Evolutionary conservation across 2,888 invertebrate genomes (phyloP).

Genomic region (Lasiommata megera): DNA sequence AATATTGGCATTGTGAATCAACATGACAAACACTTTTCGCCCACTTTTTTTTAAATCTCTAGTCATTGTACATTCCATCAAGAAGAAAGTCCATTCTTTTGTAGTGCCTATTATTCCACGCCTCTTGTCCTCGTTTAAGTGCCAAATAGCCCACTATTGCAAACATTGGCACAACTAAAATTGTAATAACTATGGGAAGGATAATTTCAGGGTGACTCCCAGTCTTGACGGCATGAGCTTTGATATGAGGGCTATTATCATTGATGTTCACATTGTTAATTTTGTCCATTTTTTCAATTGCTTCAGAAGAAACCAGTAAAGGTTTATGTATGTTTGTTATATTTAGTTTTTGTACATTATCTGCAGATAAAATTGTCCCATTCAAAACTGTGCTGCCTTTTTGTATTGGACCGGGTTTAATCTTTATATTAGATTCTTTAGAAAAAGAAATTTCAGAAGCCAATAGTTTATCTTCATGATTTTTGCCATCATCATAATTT

Average conservation of each 20-base stretch:
- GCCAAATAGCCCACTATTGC: constrained; percentile 85
- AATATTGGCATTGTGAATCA: background rate
- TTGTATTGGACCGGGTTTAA: background rate
- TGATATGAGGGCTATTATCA: constrained; percentile 29
- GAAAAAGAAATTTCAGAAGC: background rate
- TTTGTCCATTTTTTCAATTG: constrained; percentile 44
- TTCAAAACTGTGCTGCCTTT: constrained; percentile 5
- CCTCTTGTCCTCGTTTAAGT: constrained; percentile 87
- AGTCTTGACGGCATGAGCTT: constrained; percentile 39
- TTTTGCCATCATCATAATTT: constrained; percentile 31
- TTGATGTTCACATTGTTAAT: constrained; percentile 32
- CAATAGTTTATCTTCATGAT: constrained; percentile 14
- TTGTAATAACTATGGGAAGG: constrained; percentile 87
- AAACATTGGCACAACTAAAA: constrained; percentile 88
- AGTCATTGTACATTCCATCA: constrained; percentile 95
- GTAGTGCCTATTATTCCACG: constrained; percentile 93
- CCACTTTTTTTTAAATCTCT: constrained; percentile 32
- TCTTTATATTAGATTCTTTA: background rate
- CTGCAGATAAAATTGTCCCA: constrained; percentile 21
- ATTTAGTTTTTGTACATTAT: constrained; percentile 28
- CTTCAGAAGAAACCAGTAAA: constrained; percentile 50
- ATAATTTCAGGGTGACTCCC: constrained; percentile 83
- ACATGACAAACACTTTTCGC: background rate
- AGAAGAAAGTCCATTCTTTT: constrained; percentile 93
- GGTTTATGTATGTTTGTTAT: constrained; percentile 51